Percentiles rank a stretch among this genome's conserved stretches.
Evolutionary conservation across 1,140 invertebrate species (phyloP).

Genomic region (Chymomyza costata): DNA sequence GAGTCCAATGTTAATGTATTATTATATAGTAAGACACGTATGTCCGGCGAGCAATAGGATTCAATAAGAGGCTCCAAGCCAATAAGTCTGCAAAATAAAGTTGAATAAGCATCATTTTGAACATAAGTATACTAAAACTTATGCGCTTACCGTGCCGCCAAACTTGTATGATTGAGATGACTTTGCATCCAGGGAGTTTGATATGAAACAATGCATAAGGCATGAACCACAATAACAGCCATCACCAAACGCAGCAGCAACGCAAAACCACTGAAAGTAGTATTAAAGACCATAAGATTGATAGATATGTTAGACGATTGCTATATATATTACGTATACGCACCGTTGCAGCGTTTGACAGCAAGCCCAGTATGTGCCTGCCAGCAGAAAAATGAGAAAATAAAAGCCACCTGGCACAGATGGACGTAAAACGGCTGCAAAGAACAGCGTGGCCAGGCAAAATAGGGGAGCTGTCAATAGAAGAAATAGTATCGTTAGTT

Average conservation of each 20-base stretch:
- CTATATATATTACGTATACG: conserved; percentile 27
- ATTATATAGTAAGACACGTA: conserved; percentile 79
- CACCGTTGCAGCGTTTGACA: conserved; percentile 82
- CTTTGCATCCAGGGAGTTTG: conserved; percentile 91
- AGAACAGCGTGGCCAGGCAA: conserved; percentile 83
- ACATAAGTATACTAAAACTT: neutral
- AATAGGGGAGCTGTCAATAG: conserved; percentile 81
- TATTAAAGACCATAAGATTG: conserved; percentile 22
- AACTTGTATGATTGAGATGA: conserved; percentile 80
- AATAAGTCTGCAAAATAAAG: conserved; percentile 79
- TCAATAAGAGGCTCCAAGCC: conserved; percentile 80
- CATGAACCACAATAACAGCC: conserved; percentile 85
- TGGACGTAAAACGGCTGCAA: conserved; percentile 85
- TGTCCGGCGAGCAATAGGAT: conserved; percentile 77
- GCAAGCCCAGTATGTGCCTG: conserved; percentile 92
- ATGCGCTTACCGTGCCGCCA: conserved; percentile 80
- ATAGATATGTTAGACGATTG: conserved; percentile 14
- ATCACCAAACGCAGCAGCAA: conserved; percentile 83
- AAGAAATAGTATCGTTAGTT: no score
- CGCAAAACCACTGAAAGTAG: conserved; percentile 80
- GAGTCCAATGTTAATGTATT: conserved; percentile 81
- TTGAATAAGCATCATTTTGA: conserved; percentile 8
- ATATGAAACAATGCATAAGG: conserved; percentile 87
- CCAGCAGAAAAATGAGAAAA: conserved; percentile 88
- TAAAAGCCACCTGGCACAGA: conserved; percentile 89